These are phyloP conservation scores for Clangula hyemalis DNA, from an alignment of 2,797 vertebrate species.

Conservation along the genomic window DNA sequence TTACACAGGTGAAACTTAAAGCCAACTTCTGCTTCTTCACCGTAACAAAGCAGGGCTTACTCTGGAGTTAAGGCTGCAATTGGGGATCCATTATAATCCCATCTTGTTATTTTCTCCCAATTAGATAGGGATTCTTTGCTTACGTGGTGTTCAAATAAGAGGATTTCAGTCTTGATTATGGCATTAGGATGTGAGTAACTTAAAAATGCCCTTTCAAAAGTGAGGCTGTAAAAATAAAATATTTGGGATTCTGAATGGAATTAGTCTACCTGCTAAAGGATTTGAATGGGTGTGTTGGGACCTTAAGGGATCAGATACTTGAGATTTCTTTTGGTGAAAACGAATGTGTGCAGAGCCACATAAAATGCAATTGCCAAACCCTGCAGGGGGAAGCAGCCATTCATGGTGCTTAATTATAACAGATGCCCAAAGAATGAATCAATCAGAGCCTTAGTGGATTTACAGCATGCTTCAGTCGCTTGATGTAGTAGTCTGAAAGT, in stretches of 20 bases:
- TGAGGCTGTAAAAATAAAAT: background rate
- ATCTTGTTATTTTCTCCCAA: background rate
- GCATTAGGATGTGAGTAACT: background rate
- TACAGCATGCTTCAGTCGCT: background rate
- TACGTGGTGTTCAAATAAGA: background rate
- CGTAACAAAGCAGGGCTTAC: background rate
- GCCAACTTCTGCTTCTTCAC: background rate
- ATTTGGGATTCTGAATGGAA: background rate
- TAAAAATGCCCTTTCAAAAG: background rate
- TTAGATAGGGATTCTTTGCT: background rate
- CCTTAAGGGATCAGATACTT: background rate
- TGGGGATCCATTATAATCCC: background rate
- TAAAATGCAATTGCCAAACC: background rate
- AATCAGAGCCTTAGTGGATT: background rate
- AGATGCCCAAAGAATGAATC: background rate
- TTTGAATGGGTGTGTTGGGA: background rate
- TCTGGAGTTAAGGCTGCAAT: background rate
- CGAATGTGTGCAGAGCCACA: background rate
- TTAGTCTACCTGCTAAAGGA: background rate
- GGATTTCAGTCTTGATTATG: background rate
- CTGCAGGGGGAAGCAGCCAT: background rate
- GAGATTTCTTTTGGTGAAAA: background rate
- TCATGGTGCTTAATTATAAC: slow-evolving; percentile 10
- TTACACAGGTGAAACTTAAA: background rate
- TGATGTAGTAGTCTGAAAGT: background rate